Percentiles rank a stretch among this genome's conserved stretches.
These are phyloP conservation scores for Coenonympha glycerion DNA, from an alignment of 2,888 invertebrate genomes.

Conservation along the genomic window DNA sequence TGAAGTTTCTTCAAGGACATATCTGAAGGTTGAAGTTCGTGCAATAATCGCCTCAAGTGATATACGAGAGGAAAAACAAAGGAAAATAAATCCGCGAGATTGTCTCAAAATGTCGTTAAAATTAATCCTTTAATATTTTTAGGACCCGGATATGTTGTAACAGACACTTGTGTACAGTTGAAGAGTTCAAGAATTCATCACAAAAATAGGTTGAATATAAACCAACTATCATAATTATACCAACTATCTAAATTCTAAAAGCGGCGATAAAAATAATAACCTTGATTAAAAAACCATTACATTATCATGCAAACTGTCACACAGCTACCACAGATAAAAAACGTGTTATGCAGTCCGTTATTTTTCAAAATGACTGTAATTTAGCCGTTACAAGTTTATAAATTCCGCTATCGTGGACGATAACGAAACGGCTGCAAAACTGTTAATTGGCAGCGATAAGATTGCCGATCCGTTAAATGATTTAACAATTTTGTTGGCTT, in stretches of 20 bases:
- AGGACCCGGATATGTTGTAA: too few species aligned
- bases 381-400: slow-evolving; percentile 1
- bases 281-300: slow-evolving; percentile 3
- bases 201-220: not conserved
- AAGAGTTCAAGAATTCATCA: too few species aligned
- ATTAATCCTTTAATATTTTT: too few species aligned
- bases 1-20: too few species aligned
- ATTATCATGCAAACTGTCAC: not conserved
- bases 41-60: too few species aligned
- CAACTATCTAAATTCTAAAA: too few species aligned
- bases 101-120: too few species aligned
- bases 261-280: not conserved
- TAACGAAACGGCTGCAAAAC: slow-evolving; percentile 24
- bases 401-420: slow-evolving; percentile 18
- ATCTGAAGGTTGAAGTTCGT: too few species aligned
- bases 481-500: slow-evolving; percentile 13
- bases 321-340: slow-evolving; percentile 1
- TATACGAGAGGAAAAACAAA: too few species aligned
- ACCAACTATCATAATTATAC: too few species aligned
- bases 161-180: too few species aligned
- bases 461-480: slow-evolving; percentile 38
- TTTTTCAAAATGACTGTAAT: slow-evolving; percentile 1
- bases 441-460: slow-evolving; percentile 46
- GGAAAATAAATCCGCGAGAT: too few species aligned
- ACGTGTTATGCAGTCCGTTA: not conserved